A percentile compares a stretch with the other conserved stretches of the same genome.
phyloP scores from a whole-genome alignment of 2,888 invertebrate species.

The Eupithecia pulchellata region DNA sequence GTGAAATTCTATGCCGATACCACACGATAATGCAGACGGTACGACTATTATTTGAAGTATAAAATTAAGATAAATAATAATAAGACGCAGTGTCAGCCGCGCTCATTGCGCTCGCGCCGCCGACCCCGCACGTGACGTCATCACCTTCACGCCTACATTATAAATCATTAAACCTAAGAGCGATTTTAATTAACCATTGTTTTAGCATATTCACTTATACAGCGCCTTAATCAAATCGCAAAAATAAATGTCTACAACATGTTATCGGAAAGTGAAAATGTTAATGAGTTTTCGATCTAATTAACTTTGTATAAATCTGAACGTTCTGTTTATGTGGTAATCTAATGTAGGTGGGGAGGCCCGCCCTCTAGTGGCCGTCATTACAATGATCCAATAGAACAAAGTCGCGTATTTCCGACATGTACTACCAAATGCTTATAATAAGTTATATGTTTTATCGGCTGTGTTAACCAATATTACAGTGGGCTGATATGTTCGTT shows the following conservation, averaged over 20 bases:
- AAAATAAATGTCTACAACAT: slow-evolving; percentile 28
- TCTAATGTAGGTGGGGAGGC: neutral
- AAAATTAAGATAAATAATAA: slow-evolving; percentile 1
- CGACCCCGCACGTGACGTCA: slow-evolving; percentile 49
- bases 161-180: slow-evolving; percentile 62
- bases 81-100: neutral
- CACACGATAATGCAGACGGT: too few species aligned
- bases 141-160: slow-evolving; percentile 55
- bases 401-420: neutral
- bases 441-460: neutral
- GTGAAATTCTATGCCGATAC: too few species aligned
- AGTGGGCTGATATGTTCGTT: neutral
- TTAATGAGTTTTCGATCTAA: slow-evolving; percentile 33
- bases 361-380: neutral
- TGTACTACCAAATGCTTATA: slow-evolving; percentile 9
- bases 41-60: neutral
- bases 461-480: slow-evolving; percentile 7
- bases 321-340: neutral
- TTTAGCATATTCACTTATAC: slow-evolving; percentile 48
- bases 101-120: slow-evolving; percentile 32
- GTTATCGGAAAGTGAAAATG: slow-evolving; percentile 22
- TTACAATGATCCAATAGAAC: neutral
- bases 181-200: slow-evolving; percentile 74
- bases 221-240: slow-evolving; percentile 24
- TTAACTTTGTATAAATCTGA: slow-evolving; percentile 21